Base-by-base conservation (phyloP, 2,888 invertebrate species). In the Gastracanthus pulcherrimus region DNA sequence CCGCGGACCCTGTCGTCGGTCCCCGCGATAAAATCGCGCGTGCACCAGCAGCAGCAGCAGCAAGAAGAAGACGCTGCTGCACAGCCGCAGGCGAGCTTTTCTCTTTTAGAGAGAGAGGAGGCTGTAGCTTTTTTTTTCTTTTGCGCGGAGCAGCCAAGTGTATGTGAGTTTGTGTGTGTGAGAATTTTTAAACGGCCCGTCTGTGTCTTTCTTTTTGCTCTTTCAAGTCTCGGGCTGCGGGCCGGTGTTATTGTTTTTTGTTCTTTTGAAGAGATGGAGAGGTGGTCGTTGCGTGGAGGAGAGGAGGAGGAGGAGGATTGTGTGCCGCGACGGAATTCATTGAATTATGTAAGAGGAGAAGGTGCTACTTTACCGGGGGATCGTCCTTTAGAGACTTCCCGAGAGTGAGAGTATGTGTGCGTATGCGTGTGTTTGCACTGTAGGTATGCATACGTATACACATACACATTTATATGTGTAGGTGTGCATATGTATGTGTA, bases 291-390 rank as follows among this genome's bases (percentile, higher is more conserved):
- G 55, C 55, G 55, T 55, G 55, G 55, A 55, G 55, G 55, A 55
- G 31, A 26, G 23, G 34, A 51, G 71, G 71, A 71, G 58, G 66
- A 36, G 13, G 55, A 29, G 41, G 58, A 60, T 45, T 74, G 64
- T 48, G 60, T 16, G 60, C 16, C 67, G 67, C 38, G n/a, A n/a
- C n/a, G 41, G 55, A 58, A 79, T 67, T 58, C 79, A 62, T 64
- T 79, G 72, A 79, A 79, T 79, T 79, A 79, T 74, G 72, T 74
- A 74, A 79, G 48, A 72, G 80, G 67, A 75, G 69, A 79, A 66
- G n/a, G 58, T 79, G 67, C 45, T 66, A 36, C 74, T 72, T 72
- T 66, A 67, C 45, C 38, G 41, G 0, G 51, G 7, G 23, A n/a
- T 19, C 16, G 19, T 48, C 48, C 48, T 45, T 5, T 16, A 23